Conservation (phyloP, 2,888 invertebrate genomes). For the Pyrochroa serraticornis region DNA sequence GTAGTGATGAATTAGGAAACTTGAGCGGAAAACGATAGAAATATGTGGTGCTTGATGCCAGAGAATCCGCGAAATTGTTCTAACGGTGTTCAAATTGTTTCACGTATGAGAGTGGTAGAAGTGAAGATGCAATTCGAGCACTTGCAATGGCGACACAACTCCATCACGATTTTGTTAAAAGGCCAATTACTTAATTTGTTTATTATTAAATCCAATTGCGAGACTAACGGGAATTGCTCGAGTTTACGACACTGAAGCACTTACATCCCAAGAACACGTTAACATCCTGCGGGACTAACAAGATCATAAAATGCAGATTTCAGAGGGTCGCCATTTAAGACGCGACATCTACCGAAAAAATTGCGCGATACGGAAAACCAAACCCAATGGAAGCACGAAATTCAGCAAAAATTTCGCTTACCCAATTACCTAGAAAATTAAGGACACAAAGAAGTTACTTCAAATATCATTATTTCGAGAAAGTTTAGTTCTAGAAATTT, state of each 20-base stretch:
- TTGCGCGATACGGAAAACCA: no score
- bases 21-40: slow-evolving; percentile 48
- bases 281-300: background rate
- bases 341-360: no score
- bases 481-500: no score
- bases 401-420: no score
- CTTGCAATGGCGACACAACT: slow-evolving; percentile 9
- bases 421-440: no score
- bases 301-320: background rate
- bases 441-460: no score
- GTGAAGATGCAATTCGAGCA: slow-evolving; percentile 15
- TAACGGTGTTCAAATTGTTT: slow-evolving; percentile 1
- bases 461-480: no score
- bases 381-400: no score
- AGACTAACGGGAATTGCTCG: slow-evolving; percentile 3
- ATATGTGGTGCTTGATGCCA: slow-evolving; percentile 58
- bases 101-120: slow-evolving; percentile 30
- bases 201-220: background rate
- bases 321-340: background rate
- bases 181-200: background rate
- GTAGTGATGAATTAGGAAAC: background rate
- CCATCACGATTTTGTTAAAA: slow-evolving; percentile 2
- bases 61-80: slow-evolving; percentile 23
- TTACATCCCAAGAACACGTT: no score
- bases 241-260: no score